Evolutionary conservation across 2,113 vertebrate species (phyloP).

Genomic region (Caloenas nicobarica): DNA sequence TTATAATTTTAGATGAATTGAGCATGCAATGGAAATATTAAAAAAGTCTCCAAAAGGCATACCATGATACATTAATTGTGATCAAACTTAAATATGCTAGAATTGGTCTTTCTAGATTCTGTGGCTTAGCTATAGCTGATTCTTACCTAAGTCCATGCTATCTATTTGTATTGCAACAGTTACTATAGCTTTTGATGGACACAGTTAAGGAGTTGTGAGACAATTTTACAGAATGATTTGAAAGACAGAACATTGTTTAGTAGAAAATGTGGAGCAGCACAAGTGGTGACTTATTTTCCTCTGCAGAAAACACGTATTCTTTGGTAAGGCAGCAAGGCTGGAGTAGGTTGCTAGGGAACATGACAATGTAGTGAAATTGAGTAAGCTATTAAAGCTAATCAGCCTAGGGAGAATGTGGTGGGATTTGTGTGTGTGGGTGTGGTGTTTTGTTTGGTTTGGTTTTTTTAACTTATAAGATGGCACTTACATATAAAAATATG

Average conservation of each 20-base stretch:
- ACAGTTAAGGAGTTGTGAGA: not conserved
- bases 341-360: conserved; percentile 39
- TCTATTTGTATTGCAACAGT: not conserved
- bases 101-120: not conserved
- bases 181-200: not conserved
- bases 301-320: not conserved
- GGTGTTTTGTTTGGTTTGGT: too few relatives aligned
- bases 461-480: not conserved
- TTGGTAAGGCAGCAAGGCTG: not conserved
- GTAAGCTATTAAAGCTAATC: conserved; percentile 13
- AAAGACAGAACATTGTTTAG: not conserved
- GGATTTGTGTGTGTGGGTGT: too few relatives aligned
- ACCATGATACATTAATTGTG: not conserved
- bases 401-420: not conserved
- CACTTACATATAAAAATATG: conserved; percentile 10
- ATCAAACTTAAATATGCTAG: not conserved
- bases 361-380: conserved; percentile 17
- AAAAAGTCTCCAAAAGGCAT: not conserved
- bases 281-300: not conserved
- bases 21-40: not conserved
- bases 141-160: not conserved
- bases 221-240: not conserved
- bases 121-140: not conserved
- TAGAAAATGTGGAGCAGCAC: not conserved
- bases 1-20: not conserved